These are phyloP conservation scores for Mechanitis messenoides DNA, from an alignment of 2,888 invertebrate genomes.

Conservation along the genomic window DNA sequence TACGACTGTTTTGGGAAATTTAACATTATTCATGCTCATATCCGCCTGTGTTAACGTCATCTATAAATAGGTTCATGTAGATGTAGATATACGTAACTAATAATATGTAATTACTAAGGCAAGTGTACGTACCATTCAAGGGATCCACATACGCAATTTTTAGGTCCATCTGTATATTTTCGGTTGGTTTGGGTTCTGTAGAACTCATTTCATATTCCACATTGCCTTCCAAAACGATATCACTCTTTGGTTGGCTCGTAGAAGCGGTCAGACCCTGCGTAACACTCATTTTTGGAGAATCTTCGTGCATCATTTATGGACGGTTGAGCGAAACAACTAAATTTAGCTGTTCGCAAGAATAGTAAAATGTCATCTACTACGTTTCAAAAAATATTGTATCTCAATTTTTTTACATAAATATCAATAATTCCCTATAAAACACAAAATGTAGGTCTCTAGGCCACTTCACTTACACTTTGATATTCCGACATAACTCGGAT, in stretches of 20 bases:
- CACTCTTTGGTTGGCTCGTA: constrained; percentile 72
- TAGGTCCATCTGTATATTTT: constrained; percentile 75
- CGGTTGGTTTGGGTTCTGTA: constrained; percentile 67
- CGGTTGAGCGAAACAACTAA: constrained; percentile 60
- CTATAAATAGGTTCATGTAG: constrained; percentile 15
- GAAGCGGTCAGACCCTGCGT: constrained; percentile 81
- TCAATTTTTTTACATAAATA: constrained; percentile 72
- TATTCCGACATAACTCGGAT: constrained; percentile 84
- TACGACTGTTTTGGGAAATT: background rate
- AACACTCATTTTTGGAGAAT: constrained; percentile 81
- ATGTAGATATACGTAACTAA: constrained; percentile 16
- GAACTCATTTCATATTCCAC: constrained; percentile 65
- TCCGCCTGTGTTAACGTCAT: constrained; percentile 21
- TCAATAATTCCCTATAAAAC: constrained; percentile 56
- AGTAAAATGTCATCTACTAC: constrained; percentile 58
- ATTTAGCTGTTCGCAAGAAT: constrained; percentile 45
- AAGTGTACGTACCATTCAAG: constrained; percentile 73
- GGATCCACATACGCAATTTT: constrained; percentile 79
- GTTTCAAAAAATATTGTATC: constrained; percentile 74
- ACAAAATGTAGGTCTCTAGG: constrained; percentile 91
- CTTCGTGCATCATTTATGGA: constrained; percentile 80
- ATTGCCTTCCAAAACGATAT: constrained; percentile 63
- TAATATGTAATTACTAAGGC: constrained; percentile 18
- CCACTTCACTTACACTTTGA: constrained; percentile 90
- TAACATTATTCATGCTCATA: constrained; percentile 5